Conservation (phyloP, 2,888 invertebrate species). For the Poecilus cupreus region DNA sequence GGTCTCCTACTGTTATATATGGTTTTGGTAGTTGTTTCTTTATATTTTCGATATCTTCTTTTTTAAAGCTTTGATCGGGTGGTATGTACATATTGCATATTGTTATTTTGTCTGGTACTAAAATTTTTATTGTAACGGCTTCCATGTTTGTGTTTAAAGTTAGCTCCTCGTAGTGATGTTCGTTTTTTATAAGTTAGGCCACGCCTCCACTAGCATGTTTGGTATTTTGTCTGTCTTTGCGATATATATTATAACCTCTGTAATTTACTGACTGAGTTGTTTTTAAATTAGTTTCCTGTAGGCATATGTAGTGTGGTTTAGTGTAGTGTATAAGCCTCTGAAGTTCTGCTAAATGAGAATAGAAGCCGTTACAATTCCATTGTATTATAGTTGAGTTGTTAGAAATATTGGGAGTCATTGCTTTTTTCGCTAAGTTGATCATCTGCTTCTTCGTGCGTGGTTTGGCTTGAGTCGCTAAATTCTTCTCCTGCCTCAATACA, state of each 20-base stretch:
- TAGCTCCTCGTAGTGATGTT: constrained; percentile 55
- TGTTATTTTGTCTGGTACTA: constrained; percentile 19
- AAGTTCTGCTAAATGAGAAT: not conserved
- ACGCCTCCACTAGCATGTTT: constrained; percentile 61
- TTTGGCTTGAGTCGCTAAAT: not conserved
- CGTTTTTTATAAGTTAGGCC: constrained; percentile 54
- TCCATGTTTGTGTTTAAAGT: constrained; percentile 40
- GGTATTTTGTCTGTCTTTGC: not conserved
- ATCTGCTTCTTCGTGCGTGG: not conserved
- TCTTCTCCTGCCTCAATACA: not conserved
- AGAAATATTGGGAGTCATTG: not conserved
- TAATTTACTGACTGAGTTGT: not conserved
- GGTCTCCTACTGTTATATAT: constrained; percentile 60
- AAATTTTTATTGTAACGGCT: constrained; percentile 50
- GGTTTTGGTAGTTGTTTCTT: constrained; percentile 61
- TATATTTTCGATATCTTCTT: constrained; percentile 27
- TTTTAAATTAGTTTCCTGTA: constrained; percentile 18
- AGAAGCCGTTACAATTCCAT: constrained; percentile 14
- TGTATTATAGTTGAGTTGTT: not conserved
- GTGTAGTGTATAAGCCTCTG: not conserved
- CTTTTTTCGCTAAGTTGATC: not conserved
- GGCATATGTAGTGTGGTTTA: not conserved
- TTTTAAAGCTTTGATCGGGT: not conserved
- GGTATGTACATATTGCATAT: constrained; percentile 62
- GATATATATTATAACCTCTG: not conserved